Base-by-base conservation (phyloP, 2,888 invertebrate species). In the Dastarcus helophoroides region DNA sequence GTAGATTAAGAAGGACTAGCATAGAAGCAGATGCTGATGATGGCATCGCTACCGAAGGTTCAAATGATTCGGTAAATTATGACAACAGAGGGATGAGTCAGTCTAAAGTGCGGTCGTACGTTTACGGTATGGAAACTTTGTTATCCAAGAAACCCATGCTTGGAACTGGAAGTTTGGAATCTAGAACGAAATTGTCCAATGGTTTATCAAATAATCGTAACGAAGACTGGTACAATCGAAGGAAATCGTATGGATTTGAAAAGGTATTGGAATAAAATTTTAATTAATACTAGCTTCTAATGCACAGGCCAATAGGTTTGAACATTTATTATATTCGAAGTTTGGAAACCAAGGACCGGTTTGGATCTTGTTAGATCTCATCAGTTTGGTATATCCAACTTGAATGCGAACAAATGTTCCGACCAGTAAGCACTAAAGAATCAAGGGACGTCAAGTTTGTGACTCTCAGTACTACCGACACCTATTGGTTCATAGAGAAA, bases 171-270 rank as follows among this genome's bases (percentile, higher is more conserved):
- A 66, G 67, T 41, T 49, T 65, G 19, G 65, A 66, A 44, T 63
- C 64, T 0, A 51, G 63, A 33, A 60, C 60, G 2, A 64, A 60
- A 45, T 48, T 61, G 36, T 42, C 51, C 3, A 56, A 55, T 38
- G 52, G 53, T 8, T 51, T 44, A 28, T 42, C 47, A 13, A 47
- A 35, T 10, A 50, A 44, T 32, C 48, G 56, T 30, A 56, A 60
- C 55, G 75, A 76, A 42, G 75, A 75, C 45, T 83, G 82, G 80
- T 78, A 76, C 48, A 69, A 73, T 36, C 65, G 82, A 41, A 65
- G 82, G 40, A 83, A 82, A 58, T 82, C 82, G 10, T 82, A 82
- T 49, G 81, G 82, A 33, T 83, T 83, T 48, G 76, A 76, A 51
- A 65, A 67, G 38, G 68, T 71, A 53, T n/a, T n/a, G n/a, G n/a